Percentiles rank a stretch among this genome's conserved stretches.
These are phyloP conservation scores for Barbus barbus DNA, from an alignment of 2,113 vertebrate genomes.

Conservation along the genomic window DNA sequence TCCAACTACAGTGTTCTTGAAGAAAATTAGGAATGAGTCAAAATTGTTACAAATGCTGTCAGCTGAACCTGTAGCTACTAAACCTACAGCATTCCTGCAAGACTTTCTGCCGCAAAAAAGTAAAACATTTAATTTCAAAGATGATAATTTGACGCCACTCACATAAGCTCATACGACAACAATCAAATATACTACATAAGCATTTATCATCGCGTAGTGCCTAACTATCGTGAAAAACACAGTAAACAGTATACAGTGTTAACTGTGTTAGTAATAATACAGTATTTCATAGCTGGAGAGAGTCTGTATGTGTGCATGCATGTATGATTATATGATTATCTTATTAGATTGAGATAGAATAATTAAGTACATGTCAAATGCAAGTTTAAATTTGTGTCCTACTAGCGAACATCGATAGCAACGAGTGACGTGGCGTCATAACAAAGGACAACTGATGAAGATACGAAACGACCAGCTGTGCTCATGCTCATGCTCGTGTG, in stretches of 20 bases:
- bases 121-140: neutral
- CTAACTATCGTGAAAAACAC: neutral
- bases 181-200: neutral
- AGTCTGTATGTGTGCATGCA: neutral
- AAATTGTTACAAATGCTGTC: neutral
- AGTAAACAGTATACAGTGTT: neutral
- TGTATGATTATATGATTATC: conserved; percentile 25
- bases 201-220: neutral
- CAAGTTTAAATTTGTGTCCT: conserved; percentile 24
- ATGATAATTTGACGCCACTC: neutral
- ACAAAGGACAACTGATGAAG: conserved; percentile 8
- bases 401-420: conserved; percentile 15
- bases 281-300: neutral
- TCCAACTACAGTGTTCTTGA: neutral
- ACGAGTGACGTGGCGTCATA: neutral
- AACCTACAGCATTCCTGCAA: neutral
- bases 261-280: too few species aligned
- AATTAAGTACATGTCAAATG: conserved; percentile 6
- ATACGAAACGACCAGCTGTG: conserved; percentile 33
- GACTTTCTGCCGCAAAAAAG: neutral
- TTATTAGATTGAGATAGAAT: conserved; percentile 1
- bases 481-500: too few species aligned
- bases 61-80: neutral
- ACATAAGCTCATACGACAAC: neutral
- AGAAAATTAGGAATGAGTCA: neutral